phyloP scores from a whole-genome alignment of 2,888 invertebrate genomes.

The Caenorhabditis sinica region DNA sequence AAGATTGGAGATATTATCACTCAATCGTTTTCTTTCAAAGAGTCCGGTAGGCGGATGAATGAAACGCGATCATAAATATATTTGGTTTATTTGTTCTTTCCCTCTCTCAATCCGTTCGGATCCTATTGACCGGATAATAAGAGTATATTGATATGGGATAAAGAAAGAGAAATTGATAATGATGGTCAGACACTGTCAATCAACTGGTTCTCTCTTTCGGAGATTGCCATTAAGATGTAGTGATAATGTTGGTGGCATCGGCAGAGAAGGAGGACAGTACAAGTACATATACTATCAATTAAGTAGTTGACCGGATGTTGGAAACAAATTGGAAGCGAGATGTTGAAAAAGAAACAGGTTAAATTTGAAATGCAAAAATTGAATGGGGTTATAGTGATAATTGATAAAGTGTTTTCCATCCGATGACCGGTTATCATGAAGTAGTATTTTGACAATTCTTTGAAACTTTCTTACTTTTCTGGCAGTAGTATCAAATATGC shows the following conservation, averaged over 20 bases:
- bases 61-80: constrained; percentile 38
- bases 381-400: not conserved
- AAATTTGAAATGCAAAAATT: not conserved
- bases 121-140: constrained; percentile 21
- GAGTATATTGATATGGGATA: constrained; percentile 11
- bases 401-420: not conserved
- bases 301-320: constrained; percentile 30
- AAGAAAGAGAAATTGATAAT: constrained; percentile 15
- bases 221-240: constrained; percentile 47
- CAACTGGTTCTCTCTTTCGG: constrained; percentile 47
- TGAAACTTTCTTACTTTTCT: too few species aligned
- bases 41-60: constrained; percentile 20
- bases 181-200: constrained; percentile 17
- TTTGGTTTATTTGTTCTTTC: constrained; percentile 48
- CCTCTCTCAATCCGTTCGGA: constrained; percentile 16
- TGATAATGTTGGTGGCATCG: constrained; percentile 22
- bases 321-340: not conserved
- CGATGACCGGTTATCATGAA: too few species aligned
- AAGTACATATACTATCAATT: not conserved
- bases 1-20: constrained; percentile 37
- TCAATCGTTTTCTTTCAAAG: not conserved
- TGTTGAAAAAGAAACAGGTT: not conserved
- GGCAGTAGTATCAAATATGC: too few species aligned
- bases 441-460: too few species aligned
- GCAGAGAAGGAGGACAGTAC: not conserved